A percentile compares a stretch with the other conserved stretches of the same genome.
phyloP scores from a whole-genome alignment of 2,888 invertebrate genomes.

The Venustoraphidia nigricollis region DNA sequence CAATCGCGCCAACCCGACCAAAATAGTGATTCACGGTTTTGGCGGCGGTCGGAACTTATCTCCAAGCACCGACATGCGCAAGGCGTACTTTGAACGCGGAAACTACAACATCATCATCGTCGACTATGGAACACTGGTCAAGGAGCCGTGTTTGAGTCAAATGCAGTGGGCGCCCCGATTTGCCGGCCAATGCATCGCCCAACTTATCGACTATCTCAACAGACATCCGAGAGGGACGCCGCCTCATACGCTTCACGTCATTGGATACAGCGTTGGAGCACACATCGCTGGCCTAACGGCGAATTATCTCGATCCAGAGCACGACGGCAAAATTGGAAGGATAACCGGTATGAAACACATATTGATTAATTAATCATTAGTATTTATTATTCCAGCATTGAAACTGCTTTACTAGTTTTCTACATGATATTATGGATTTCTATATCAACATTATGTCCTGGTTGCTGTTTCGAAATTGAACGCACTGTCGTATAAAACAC shows the following conservation, averaged over 20 bases:
- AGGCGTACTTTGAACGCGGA: conserved; percentile 65
- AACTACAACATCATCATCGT: conserved; percentile 77
- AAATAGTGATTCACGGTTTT: conserved; percentile 83
- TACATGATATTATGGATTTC: no score
- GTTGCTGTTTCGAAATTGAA: no score
- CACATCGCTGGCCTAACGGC: conserved; percentile 74
- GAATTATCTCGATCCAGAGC: conserved; percentile 58
- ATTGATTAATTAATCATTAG: no score
- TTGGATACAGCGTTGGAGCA: conserved; percentile 78
- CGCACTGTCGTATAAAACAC: no score
- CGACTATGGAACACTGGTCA: conserved; percentile 66
- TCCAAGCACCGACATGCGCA: conserved; percentile 71
- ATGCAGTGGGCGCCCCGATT: conserved; percentile 50
- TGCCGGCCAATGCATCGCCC: conserved; percentile 58
- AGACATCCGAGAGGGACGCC: conserved; percentile 61
- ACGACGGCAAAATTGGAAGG: conserved; percentile 62
- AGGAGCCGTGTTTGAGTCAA: conserved; percentile 71
- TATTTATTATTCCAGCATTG: no score
- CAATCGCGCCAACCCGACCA: conserved; percentile 63
- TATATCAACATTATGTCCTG: no score
- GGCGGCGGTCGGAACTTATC: conserved; percentile 69
- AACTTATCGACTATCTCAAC: conserved; percentile 61
- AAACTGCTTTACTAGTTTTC: no score
- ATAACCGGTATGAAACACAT: conserved; percentile 48
- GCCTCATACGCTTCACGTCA: conserved; percentile 61